Conservation (phyloP, 1,140 invertebrate species). For the Drosophila azteca region DNA sequence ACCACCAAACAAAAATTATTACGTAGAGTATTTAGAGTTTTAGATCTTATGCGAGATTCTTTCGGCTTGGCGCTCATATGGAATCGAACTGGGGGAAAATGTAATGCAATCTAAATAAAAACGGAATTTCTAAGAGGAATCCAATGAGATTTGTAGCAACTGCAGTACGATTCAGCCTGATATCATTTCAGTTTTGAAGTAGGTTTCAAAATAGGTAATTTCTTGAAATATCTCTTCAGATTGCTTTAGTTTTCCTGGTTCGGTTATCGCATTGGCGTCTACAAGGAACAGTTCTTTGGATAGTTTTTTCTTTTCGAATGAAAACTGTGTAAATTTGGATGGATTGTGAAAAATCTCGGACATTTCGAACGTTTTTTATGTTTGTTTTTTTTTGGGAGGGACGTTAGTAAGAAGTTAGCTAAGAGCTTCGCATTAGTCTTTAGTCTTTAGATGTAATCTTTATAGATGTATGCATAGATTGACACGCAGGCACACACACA, state of each 20-base stretch:
- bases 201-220: too few relatives aligned
- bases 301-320: too few relatives aligned
- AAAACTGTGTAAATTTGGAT: slow-evolving; percentile 11
- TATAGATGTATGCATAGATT: slow-evolving; percentile 45
- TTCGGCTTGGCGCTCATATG: slow-evolving; percentile 48
- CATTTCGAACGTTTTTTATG: slow-evolving; percentile 23
- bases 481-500: slow-evolving; percentile 11
- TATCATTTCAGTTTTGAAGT: too few relatives aligned
- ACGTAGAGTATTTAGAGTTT: slow-evolving; percentile 13
- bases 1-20: slow-evolving; percentile 74
- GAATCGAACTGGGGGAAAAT: neutral
- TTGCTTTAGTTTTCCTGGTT: slow-evolving; percentile 39
- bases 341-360: slow-evolving; percentile 8
- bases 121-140: neutral
- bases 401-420: slow-evolving; percentile 71
- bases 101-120: slow-evolving; percentile 10
- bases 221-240: neutral
- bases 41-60: neutral
- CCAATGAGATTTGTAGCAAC: neutral
- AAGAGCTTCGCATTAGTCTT: slow-evolving; percentile 70
- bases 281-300: slow-evolving; percentile 17
- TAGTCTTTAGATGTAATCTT: slow-evolving; percentile 65
- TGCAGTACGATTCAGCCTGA: too few relatives aligned
- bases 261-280: slow-evolving; percentile 35
- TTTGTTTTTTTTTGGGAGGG: slow-evolving; percentile 30